A percentile compares a stretch with the other conserved stretches of the same genome.
phyloP scores from a whole-genome alignment of 2,113 vertebrate genomes.

The Gulo gulo region DNA sequence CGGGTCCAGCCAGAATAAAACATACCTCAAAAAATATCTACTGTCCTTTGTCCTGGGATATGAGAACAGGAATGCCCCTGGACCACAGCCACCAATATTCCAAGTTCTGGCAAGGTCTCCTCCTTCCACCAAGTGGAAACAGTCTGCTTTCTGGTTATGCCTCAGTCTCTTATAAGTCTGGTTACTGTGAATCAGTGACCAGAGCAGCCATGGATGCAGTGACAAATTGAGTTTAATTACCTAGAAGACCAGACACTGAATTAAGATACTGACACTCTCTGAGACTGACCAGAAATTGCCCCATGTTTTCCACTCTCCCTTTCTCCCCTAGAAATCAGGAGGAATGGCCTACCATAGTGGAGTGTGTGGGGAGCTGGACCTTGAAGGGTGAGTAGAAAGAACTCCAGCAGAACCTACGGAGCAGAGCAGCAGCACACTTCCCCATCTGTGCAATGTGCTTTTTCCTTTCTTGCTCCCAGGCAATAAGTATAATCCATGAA shows the following conservation, averaged over 20 bases:
- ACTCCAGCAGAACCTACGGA: background rate
- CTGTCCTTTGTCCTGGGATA: background rate
- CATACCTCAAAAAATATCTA: background rate
- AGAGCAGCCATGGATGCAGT: background rate
- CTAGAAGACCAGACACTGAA: background rate
- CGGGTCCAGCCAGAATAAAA: background rate
- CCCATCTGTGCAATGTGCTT: background rate
- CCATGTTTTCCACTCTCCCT: background rate
- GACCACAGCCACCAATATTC: background rate
- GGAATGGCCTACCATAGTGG: background rate
- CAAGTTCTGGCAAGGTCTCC: background rate
- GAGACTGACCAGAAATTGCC: background rate
- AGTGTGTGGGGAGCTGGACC: too few species aligned
- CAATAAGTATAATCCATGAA: constrained; percentile 54
- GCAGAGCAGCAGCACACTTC: background rate
- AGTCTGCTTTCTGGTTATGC: background rate
- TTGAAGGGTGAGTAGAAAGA: background rate
- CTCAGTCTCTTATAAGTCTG: background rate
- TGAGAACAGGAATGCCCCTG: background rate
- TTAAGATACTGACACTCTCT: background rate
- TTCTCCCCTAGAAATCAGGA: background rate
- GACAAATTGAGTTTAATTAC: background rate
- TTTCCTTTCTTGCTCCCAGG: constrained; percentile 49
- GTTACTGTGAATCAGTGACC: background rate
- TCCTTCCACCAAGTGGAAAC: background rate